Percentiles rank a stretch among this genome's conserved stretches.
Evolutionary conservation across 1,140 invertebrate species (phyloP).

Genomic region (Parasteatoda tepidariorum): DNA sequence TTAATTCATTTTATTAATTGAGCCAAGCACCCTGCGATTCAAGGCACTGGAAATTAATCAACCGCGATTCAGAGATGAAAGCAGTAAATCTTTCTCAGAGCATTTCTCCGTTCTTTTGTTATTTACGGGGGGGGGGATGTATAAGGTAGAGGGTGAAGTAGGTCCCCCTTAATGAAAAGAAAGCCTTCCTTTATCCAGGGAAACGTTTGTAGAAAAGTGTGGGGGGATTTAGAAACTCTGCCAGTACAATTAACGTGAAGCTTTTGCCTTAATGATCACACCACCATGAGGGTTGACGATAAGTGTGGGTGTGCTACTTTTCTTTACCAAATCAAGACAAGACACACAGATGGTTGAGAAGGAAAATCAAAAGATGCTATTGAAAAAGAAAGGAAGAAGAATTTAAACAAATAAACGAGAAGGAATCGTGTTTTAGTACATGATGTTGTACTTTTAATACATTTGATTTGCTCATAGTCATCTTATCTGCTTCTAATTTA

Average conservation of each 20-base stretch:
- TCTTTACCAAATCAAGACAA: slow-evolving; percentile 45
- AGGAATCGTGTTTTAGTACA: too few species aligned
- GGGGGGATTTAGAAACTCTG: slow-evolving; percentile 29
- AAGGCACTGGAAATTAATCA: slow-evolving; percentile 51
- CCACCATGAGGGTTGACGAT: slow-evolving; percentile 24
- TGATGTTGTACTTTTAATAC: too few species aligned
- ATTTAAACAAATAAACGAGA: not conserved
- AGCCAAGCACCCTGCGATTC: slow-evolving; percentile 34
- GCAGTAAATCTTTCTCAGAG: slow-evolving; percentile 51
- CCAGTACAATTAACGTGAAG: slow-evolving; percentile 44
- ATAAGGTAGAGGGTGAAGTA: not conserved
- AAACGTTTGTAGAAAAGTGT: slow-evolving; percentile 24
- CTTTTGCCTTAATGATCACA: slow-evolving; percentile 47
- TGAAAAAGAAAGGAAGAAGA: slow-evolving; percentile 24
- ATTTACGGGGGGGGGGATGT: not conserved
- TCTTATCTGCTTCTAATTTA: too few species aligned
- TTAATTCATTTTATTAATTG: slow-evolving; percentile 61
- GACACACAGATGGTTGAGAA: slow-evolving; percentile 37
- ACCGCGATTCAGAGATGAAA: slow-evolving; percentile 49
- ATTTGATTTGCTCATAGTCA: too few species aligned
- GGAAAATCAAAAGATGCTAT: slow-evolving; percentile 46
- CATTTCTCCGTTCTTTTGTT: slow-evolving; percentile 44
- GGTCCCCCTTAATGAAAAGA: slow-evolving; percentile 50
- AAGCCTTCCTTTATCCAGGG: slow-evolving; percentile 46
- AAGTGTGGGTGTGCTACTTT: slow-evolving; percentile 6